Conservation (phyloP, 1,140 invertebrate species). For the Zaprionus tsacasi region DNA sequence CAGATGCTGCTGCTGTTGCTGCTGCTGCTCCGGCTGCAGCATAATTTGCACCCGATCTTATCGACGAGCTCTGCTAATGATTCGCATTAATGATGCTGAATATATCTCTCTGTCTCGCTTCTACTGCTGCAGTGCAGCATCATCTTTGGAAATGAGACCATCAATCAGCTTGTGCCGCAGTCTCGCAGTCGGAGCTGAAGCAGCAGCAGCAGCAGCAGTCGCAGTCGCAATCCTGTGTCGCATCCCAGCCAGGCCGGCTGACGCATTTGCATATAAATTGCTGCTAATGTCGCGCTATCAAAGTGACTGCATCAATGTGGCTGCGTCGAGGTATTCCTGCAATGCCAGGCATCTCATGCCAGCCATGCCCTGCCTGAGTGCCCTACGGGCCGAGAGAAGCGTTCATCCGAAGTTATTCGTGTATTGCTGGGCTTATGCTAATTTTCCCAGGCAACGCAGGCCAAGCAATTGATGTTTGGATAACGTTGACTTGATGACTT, state of each 20-base stretch:
- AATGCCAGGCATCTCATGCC: slow-evolving; percentile 30
- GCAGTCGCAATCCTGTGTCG: slow-evolving; percentile 17
- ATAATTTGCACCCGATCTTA: slow-evolving; percentile 80
- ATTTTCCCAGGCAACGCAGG: slow-evolving; percentile 67
- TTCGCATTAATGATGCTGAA: slow-evolving; percentile 78
- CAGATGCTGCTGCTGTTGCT: slow-evolving; percentile 13
- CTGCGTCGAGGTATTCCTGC: slow-evolving; percentile 58
- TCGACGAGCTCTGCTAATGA: slow-evolving; percentile 75
- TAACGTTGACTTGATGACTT: slow-evolving; percentile 81
- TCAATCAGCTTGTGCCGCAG: slow-evolving; percentile 66
- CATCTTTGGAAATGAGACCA: slow-evolving; percentile 74
- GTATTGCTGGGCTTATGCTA: slow-evolving; percentile 71
- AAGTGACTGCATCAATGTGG: slow-evolving; percentile 79
- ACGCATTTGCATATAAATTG: slow-evolving; percentile 83
- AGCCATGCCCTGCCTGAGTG: slow-evolving; percentile 17
- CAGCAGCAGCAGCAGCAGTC: not conserved
- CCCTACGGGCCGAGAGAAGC: slow-evolving; percentile 36
- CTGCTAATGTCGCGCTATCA: slow-evolving; percentile 83
- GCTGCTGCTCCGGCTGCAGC: slow-evolving; percentile 35
- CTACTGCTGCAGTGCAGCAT: slow-evolving; percentile 9
- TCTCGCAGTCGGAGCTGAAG: slow-evolving; percentile 14
- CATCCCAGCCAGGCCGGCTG: slow-evolving; percentile 33
- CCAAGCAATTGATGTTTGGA: slow-evolving; percentile 75
- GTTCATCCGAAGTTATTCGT: slow-evolving; percentile 41
- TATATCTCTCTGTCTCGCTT: slow-evolving; percentile 31